These are phyloP conservation scores for Sturmia bella DNA, from an alignment of 2,888 invertebrate species.

Conservation along the genomic window DNA sequence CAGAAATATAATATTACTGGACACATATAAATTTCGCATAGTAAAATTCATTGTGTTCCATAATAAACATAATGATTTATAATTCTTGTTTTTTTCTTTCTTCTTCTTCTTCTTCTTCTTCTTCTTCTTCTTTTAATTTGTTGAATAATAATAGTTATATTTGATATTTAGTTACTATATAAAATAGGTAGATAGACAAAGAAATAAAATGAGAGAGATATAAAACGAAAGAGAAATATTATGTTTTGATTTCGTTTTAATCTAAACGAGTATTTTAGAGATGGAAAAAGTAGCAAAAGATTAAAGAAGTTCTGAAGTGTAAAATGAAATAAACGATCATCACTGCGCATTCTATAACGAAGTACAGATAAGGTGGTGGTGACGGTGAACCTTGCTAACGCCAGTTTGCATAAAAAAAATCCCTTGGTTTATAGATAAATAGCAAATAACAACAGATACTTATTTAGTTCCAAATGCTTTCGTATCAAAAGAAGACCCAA, in stretches of 20 bases:
- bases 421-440: too few relatives aligned
- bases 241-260: slow-evolving; percentile 40
- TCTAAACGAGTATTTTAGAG: slow-evolving; percentile 32
- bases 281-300: slow-evolving; percentile 29
- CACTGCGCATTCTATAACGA: slow-evolving; percentile 60
- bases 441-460: too few relatives aligned
- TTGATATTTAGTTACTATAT: slow-evolving; percentile 52
- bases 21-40: slow-evolving; percentile 12
- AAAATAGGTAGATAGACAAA: slow-evolving; percentile 57
- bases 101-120: too few relatives aligned
- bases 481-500: too few relatives aligned
- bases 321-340: slow-evolving; percentile 48
- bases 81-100: neutral
- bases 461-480: too few relatives aligned
- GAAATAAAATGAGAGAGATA: slow-evolving; percentile 37
- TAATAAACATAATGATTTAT: slow-evolving; percentile 20
- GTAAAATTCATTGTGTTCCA: slow-evolving; percentile 13
- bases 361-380: too few relatives aligned
- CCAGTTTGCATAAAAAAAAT: neutral
- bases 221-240: slow-evolving; percentile 53
- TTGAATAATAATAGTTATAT: slow-evolving; percentile 40
- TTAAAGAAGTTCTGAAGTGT: slow-evolving; percentile 37
- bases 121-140: slow-evolving; percentile 30
- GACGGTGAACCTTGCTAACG: slow-evolving; percentile 1
- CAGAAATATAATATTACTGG: slow-evolving; percentile 2